phyloP scores from a whole-genome alignment of 2,113 vertebrate genomes.

The Callopanchax toddi region DNA sequence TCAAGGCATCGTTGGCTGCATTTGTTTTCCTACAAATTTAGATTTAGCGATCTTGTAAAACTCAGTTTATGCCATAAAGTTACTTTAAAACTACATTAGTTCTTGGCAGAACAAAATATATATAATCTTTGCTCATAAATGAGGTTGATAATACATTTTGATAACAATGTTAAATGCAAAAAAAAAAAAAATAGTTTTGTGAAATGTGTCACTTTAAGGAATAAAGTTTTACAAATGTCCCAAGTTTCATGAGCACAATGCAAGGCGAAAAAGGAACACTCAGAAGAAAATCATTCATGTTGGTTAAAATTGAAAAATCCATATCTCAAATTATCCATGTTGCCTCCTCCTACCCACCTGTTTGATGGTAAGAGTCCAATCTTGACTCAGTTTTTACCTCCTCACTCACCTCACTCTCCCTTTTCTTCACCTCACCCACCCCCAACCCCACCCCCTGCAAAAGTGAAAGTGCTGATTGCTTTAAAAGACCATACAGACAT shows the following conservation, averaged over 20 bases:
- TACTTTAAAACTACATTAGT: neutral
- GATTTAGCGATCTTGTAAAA: neutral
- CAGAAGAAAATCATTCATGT: neutral
- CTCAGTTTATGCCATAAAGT: neutral
- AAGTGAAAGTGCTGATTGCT: constrained; percentile 75
- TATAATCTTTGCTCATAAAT: too few relatives aligned
- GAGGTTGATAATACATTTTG: too few relatives aligned
- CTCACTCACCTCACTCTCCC: constrained; percentile 17
- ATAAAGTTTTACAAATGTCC: neutral
- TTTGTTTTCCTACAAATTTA: neutral
- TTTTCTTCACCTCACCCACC: constrained; percentile 19
- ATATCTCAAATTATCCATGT: neutral
- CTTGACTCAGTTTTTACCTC: constrained; percentile 56
- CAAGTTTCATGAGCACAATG: too few relatives aligned
- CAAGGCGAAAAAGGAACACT: neutral
- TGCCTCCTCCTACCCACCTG: constrained; percentile 16
- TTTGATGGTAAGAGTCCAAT: constrained; percentile 43
- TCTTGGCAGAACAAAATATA: neutral
- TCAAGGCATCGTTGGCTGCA: neutral
- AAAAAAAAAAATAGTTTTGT: too few relatives aligned
- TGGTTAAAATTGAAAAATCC: neutral
- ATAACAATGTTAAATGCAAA: too few relatives aligned
- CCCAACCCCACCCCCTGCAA: constrained; percentile 29
- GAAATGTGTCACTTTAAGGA: too few relatives aligned
- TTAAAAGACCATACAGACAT: constrained; percentile 70